Percentiles rank a stretch among this genome's conserved stretches.
Evolutionary conservation across 1,140 invertebrate genomes (phyloP).

Genomic region (Coptotermes formosanus): DNA sequence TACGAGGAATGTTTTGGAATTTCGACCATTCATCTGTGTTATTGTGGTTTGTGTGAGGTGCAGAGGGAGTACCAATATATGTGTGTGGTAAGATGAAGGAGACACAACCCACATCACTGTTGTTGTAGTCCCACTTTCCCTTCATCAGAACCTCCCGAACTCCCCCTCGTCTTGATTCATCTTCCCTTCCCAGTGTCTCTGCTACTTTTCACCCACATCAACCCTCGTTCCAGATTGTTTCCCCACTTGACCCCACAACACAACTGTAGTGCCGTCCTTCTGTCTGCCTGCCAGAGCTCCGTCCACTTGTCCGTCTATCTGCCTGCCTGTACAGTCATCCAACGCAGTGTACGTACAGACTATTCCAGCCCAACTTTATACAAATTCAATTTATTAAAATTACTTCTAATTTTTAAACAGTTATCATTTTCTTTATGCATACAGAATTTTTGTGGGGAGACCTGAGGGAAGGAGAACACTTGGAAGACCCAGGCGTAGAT

Average conservation of each 20-base stretch:
- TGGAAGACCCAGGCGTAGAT: too few relatives aligned
- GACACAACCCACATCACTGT: not conserved
- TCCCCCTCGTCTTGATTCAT: slow-evolving; percentile 10
- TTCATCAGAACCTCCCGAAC: not conserved
- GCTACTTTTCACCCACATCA: slow-evolving; percentile 5
- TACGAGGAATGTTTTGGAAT: slow-evolving; percentile 2
- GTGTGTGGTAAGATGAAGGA: not conserved
- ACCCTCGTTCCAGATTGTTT: slow-evolving; percentile 12
- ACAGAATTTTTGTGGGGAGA: too few relatives aligned
- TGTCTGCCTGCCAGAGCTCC: not conserved
- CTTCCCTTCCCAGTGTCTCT: slow-evolving; percentile 1
- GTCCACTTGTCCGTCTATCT: not conserved
- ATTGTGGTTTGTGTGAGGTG: not conserved
- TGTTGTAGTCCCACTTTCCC: slow-evolving; percentile 1
- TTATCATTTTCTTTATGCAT: too few relatives aligned
- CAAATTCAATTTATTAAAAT: too few relatives aligned
- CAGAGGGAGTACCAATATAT: not conserved
- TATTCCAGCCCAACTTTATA: too few relatives aligned
- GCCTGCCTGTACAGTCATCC: not conserved
- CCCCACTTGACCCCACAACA: slow-evolving; percentile 16
- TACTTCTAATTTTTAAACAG: too few relatives aligned
- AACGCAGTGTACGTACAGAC: not conserved
- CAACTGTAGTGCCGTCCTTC: slow-evolving; percentile 2
- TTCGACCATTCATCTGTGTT: slow-evolving; percentile 11
- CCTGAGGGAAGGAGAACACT: too few relatives aligned